Conservation (phyloP, 2,888 invertebrate genomes). For the Caenorhabditis sp. region DNA sequence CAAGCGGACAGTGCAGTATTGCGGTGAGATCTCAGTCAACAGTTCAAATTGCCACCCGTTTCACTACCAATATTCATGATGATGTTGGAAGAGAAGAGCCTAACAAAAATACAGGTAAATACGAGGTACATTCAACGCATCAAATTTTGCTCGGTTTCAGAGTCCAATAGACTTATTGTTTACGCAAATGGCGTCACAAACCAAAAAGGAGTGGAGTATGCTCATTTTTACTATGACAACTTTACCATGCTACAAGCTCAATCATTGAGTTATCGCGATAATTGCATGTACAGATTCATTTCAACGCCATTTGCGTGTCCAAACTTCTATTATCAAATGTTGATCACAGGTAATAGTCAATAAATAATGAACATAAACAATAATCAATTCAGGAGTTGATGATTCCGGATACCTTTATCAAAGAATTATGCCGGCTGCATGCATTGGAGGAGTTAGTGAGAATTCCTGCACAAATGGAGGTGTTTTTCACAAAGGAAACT, state of each 20-base stretch:
- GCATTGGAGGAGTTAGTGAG: constrained; percentile 49
- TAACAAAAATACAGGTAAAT: constrained; percentile 26
- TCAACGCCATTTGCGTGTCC: constrained; percentile 64
- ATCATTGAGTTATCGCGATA: constrained; percentile 39
- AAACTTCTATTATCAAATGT: constrained; percentile 58
- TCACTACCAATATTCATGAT: constrained; percentile 61
- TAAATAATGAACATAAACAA: background rate
- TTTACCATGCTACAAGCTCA: constrained; percentile 57
- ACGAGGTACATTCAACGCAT: background rate
- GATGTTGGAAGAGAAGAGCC: constrained; percentile 62
- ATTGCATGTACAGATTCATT: constrained; percentile 64
- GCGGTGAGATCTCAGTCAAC: constrained; percentile 58
- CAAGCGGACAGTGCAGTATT: constrained; percentile 56
- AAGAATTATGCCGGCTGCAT: constrained; percentile 64
- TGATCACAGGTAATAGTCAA: constrained; percentile 57
- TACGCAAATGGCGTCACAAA: constrained; percentile 57
- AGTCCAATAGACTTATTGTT: constrained; percentile 60
- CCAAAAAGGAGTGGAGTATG: constrained; percentile 62
- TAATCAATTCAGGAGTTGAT: constrained; percentile 60
- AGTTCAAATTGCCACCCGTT: constrained; percentile 56
- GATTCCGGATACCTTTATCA: constrained; percentile 67
- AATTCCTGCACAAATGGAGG: constrained; percentile 70
- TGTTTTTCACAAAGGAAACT: constrained; percentile 55
- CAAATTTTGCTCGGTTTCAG: constrained; percentile 25
- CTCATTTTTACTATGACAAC: constrained; percentile 64